Base-by-base conservation (phyloP, 2,113 vertebrate genomes). In the Nothobranchius furzeri region DNA sequence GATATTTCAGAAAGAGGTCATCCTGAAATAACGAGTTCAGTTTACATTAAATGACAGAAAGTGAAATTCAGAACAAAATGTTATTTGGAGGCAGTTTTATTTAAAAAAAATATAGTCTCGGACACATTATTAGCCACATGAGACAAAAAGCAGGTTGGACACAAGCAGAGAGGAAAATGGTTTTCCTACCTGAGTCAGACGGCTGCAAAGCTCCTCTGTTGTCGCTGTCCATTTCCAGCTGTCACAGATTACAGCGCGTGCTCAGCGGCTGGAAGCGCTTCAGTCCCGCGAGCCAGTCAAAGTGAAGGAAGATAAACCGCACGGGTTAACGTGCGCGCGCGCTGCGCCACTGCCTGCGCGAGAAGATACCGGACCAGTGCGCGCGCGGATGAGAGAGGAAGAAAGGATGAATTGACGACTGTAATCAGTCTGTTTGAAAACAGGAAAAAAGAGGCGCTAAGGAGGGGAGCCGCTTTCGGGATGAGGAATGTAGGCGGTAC, bases 191-290 rank as follows among this genome's bases (percentile, higher is more conserved):
- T 81, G 81, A 20, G 60, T 45, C 3, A 77, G 65, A n/a, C 62
- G 68, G 58, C 36, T 65, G 55, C 45, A 7, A 40, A 35, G 68
- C 57, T 71, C 4, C 84, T 68, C 60, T 60, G 78, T 49, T 17
- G 70, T 13, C 55, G 57, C 60, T 70, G 69, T 85, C 79, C 87
- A 86, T 90, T 56, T 80, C 78, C 81, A 61, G 64, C 78, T 76
- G 78, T 25, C 81, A 80, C 77, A 43, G 81, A 79, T 72, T 65
- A 68, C 56, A 50, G 70, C 65, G 52, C 73, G 76, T 75, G 77
- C 85, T 73, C 82, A 67, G 68, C 78, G 53, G 74, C 76, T 25
- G 36, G 15, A 42, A 67, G 74, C 79, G 61, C 57, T 62, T 55
- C 59, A 9, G 68, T 81, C 78, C 76, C 78, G 78, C 79, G 79